These are phyloP conservation scores for Oncopodura yosiiana DNA, from an alignment of 1,140 invertebrate species.

Conservation along the genomic window DNA sequence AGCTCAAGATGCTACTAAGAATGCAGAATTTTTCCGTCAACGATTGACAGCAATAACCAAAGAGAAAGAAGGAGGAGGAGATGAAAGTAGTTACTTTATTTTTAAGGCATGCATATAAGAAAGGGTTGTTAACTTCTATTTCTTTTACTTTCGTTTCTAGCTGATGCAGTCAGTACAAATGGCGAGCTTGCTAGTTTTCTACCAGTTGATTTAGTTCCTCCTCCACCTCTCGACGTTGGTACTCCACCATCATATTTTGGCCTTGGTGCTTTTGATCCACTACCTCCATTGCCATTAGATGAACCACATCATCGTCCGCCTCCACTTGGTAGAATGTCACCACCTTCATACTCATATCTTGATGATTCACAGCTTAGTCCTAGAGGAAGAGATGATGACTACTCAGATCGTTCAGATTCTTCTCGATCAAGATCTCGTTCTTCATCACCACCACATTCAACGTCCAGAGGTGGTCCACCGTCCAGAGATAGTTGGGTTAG, in stretches of 20 bases:
- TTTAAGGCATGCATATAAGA: background rate
- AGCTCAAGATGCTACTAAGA: conserved; percentile 27
- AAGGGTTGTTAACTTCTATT: background rate
- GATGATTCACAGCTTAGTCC: too few species aligned
- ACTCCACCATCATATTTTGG: conserved; percentile 28
- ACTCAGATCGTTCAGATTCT: too few species aligned
- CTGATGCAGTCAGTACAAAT: conserved; percentile 10
- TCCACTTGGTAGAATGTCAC: conserved; percentile 29
- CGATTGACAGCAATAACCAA: conserved; percentile 26
- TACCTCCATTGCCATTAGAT: conserved; percentile 25
- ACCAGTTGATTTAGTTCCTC: conserved; percentile 15
- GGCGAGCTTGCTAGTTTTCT: conserved; percentile 22
- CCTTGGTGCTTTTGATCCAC: conserved; percentile 26
- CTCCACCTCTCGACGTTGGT: conserved; percentile 13
- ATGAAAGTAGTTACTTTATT: conserved; percentile 11
- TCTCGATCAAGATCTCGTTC: too few species aligned
- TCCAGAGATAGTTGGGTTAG: too few species aligned
- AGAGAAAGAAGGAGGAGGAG: conserved; percentile 26
- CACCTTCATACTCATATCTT: too few species aligned
- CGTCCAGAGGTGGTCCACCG: too few species aligned
- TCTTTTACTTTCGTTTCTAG: conserved; percentile 10
- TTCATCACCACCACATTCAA: too few species aligned
- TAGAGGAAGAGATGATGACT: too few species aligned
- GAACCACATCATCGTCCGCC: conserved; percentile 12
- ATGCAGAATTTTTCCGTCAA: conserved; percentile 27